Conservation (phyloP, 2,113 vertebrate species). For the Haplochromis vanheusdeni region DNA sequence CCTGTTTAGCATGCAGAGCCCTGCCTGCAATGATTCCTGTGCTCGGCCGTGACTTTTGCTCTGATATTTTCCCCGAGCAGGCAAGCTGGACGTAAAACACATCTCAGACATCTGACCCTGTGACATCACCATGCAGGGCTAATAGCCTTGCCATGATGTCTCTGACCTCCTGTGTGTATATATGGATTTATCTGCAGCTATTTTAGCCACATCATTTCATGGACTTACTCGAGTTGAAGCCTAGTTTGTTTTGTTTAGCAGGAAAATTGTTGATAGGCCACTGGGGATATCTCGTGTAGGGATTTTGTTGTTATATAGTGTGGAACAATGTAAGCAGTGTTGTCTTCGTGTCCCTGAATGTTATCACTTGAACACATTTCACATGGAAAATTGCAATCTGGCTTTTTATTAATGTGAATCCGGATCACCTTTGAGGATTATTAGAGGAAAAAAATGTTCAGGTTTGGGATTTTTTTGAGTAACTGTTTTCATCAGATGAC, state of each 20-base stretch:
- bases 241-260: background rate
- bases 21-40: background rate
- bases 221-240: background rate
- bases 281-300: background rate
- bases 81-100: background rate
- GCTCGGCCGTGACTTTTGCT: constrained; percentile 25
- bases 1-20: background rate
- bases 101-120: constrained; percentile 20
- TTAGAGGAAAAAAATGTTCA: background rate
- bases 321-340: background rate
- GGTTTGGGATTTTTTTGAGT: background rate
- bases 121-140: constrained; percentile 6
- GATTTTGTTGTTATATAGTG: background rate
- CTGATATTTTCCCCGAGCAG: background rate
- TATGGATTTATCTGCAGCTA: background rate
- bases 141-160: background rate
- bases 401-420: background rate
- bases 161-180: background rate
- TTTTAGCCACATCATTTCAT: background rate
- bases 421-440: background rate
- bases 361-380: background rate
- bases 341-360: background rate
- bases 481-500: background rate
- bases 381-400: background rate
- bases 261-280: background rate